phyloP scores from a whole-genome alignment of 2,113 vertebrate species.

The Neogale vison region DNA sequence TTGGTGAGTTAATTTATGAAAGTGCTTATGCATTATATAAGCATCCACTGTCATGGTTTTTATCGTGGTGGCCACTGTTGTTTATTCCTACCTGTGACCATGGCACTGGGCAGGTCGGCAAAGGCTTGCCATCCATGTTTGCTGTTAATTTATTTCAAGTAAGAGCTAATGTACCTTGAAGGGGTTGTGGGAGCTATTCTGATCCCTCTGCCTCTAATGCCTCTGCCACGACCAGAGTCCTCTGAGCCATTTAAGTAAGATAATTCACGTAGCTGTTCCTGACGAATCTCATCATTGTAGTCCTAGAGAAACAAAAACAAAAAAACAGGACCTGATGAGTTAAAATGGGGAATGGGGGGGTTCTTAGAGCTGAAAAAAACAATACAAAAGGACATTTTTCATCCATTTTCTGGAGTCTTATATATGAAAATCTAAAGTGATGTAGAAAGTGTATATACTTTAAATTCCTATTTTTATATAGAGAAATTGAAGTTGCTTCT shows the following conservation, averaged over 20 bases:
- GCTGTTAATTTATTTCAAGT: not conserved
- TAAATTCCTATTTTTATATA: not conserved
- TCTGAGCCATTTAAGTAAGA: constrained; percentile 97
- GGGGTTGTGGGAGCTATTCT: constrained; percentile 87
- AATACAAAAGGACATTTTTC: not conserved
- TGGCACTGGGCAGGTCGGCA: not conserved
- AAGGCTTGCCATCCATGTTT: not conserved
- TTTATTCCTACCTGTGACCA: not conserved
- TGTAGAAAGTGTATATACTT: not conserved
- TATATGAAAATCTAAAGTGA: not conserved
- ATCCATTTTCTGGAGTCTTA: not conserved
- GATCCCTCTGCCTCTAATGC: constrained; percentile 88
- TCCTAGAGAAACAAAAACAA: constrained; percentile 86
- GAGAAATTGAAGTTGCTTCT: not conserved
- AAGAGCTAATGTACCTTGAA: constrained; percentile 86
- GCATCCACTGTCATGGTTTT: not conserved
- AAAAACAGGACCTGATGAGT: constrained; percentile 53
- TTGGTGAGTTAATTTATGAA: not conserved
- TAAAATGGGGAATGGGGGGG: not conserved
- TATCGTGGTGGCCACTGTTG: not conserved
- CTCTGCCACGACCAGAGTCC: constrained; percentile 92
- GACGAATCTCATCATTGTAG: constrained; percentile 99
- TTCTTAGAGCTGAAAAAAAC: not conserved
- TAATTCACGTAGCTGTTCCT: constrained; percentile 97
- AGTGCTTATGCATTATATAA: not conserved